Evolutionary conservation across 2,797 vertebrate genomes (phyloP), one percentile per base, ranked within the genome.

Genomic region (Acestrorhynchus altus): DNA sequence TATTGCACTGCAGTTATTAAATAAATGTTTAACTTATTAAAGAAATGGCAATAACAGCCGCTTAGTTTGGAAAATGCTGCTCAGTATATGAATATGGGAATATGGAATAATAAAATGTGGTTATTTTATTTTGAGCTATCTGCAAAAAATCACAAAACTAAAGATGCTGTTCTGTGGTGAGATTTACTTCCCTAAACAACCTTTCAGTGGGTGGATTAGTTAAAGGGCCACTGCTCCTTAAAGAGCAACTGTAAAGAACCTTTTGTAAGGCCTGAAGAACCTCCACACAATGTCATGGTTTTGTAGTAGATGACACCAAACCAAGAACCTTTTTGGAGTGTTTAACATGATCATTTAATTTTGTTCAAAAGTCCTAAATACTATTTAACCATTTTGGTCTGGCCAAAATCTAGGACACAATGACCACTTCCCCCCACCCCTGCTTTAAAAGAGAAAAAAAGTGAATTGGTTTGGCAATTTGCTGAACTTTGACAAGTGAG

Each of bases 401-500:
- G 40, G 31, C 35, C 52, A 20, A 68, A 74, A 81, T 83, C 72
- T 77, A 71, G 78, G 54, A 76, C 72, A 67, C 72, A 63, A 51
- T 72, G 57, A 70, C 26, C n/a, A 75, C 72, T 60, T 69, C 63
- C 46, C 57, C 74, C 66, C 28, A 47, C 22, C 42, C 67, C 20
- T 15, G 22, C n/a, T 71, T 72, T 39, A 40, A 79, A 78, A 51
- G 28, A 79, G 59, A 76, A 67, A 83, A 54, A 44, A 61, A 8
- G 8, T 31, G 71, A 74, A 81, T 78, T 60, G 72, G 84, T 82
- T 79, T 70, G 74, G 73, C 69, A 74, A 76, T 22, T 66, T 80
- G 28, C 71, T 77, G 72, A 51, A 84, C 76, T 44, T 83, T 81
- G 80, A 70, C 81, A 76, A 85, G 85, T 26, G 77, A 86, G 67